Evolutionary conservation across 1,140 invertebrate genomes (phyloP).

Genomic region (Sarcophaga peregrina): DNA sequence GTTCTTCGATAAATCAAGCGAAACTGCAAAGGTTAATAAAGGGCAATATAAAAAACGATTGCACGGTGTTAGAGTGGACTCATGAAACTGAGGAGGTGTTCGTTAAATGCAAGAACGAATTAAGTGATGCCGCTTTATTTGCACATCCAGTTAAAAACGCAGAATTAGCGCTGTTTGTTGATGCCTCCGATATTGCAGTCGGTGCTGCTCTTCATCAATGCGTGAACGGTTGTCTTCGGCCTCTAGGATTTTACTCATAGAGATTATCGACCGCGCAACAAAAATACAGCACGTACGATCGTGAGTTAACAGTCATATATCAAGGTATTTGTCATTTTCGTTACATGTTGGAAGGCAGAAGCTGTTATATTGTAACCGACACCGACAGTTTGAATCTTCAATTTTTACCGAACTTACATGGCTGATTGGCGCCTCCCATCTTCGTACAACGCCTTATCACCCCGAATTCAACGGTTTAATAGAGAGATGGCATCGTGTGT

Average conservation of each 20-base stretch:
- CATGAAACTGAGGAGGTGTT: neutral
- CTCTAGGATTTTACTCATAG: slow-evolving; percentile 1
- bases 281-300: slow-evolving; percentile 33
- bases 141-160: neutral
- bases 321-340: slow-evolving; percentile 25
- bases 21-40: neutral
- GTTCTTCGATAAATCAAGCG: slow-evolving; percentile 38
- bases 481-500: slow-evolving; percentile 30
- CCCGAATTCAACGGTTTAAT: slow-evolving; percentile 46
- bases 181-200: neutral
- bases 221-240: neutral
- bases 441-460: slow-evolving; percentile 55
- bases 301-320: slow-evolving; percentile 33
- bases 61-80: neutral
- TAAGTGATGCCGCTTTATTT: neutral
- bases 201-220: neutral
- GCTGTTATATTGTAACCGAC: slow-evolving; percentile 20
- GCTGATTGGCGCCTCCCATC: slow-evolving; percentile 46
- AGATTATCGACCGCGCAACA: neutral
- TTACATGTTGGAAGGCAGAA: slow-evolving; percentile 10
- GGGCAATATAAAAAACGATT: neutral
- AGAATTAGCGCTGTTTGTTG: neutral
- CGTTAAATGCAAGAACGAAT: neutral
- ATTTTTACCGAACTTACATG: slow-evolving; percentile 45
- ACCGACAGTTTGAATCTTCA: slow-evolving; percentile 56